Base-by-base conservation (phyloP, 2,797 vertebrate genomes). In the Cephalopachus bancanus region DNA sequence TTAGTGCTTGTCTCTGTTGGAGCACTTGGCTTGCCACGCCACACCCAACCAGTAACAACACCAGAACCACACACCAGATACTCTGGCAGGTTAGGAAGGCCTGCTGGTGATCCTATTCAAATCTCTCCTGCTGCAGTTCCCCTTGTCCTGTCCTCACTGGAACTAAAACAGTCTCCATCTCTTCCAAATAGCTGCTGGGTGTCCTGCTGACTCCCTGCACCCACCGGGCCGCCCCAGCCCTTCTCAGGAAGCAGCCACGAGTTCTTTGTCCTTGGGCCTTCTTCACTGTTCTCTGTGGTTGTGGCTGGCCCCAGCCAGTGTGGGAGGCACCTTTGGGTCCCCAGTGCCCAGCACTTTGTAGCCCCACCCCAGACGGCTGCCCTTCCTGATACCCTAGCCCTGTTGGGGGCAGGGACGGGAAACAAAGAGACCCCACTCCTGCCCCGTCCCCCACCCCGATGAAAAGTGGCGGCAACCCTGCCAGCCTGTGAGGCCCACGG, bases 191-290 rank as follows among this genome's bases (percentile, higher is more conserved):
- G 91, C 74, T 62, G 37, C 76, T 26, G 62, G 44, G 65, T 30
- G 84, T 79, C 93, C 91, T 75, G 83, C 90, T 28, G 64, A 62
- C 37, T n/a, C 94, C 49, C 65, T 1, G 2, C 60, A 20, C 57
- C 37, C 33, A 0, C 64, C 49, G 12, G 71, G 10, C 2, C 67
- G 17, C 85, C 49, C 65, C 53, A 7, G 67, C 78, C 78, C 67
- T 75, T 92, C 95, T 97, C 95, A 97, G 97, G 97, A 97, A 98
- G 94, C 92, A 93, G 96, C 84, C 79, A 2, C n/a, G 16, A n/a
- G 62, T 1, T 84, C 93, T 26, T 44, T 19, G 10, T 57, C 88
- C 65, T 62, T 0, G 12, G 2, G 3, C 44, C 64, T 10, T 28
- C 87, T n/a, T 22, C 33, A 0, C 80, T n/a, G 26, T 14, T 53